Percentiles rank a stretch among this genome's conserved stretches.
phyloP scores from a whole-genome alignment of 2,888 invertebrate genomes.

The Anagyrus pseudococci region DNA sequence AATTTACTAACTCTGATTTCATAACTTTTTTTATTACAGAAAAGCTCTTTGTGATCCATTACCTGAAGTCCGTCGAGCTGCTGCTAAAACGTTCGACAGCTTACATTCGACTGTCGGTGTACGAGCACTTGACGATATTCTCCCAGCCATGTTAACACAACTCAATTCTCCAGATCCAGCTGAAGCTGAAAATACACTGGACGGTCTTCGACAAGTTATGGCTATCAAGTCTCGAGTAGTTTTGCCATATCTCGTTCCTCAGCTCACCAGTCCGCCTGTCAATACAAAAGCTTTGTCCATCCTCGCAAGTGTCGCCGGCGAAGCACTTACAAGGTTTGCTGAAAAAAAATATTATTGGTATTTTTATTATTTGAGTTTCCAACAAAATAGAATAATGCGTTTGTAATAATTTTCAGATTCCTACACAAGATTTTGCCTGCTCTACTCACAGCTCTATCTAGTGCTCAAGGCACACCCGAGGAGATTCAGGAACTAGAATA shows the following conservation, averaged over 20 bases:
- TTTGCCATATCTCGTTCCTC: constrained; percentile 94
- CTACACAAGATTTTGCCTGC: constrained; percentile 92
- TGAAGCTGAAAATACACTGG: constrained; percentile 88
- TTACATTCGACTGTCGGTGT: constrained; percentile 93
- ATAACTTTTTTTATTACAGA: constrained; percentile 55
- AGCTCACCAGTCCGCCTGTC: constrained; percentile 86
- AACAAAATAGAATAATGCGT: neutral
- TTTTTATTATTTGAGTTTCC: too few species aligned
- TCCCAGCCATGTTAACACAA: constrained; percentile 87
- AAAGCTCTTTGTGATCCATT: constrained; percentile 93
- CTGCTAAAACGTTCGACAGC: constrained; percentile 96
- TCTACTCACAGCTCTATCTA: constrained; percentile 77
- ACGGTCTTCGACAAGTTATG: constrained; percentile 97
- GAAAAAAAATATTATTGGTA: too few species aligned
- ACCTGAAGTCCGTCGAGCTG: constrained; percentile 91
- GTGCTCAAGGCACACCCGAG: constrained; percentile 71
- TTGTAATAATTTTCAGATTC: too few species aligned
- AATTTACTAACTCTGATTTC: neutral
- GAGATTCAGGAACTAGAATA: constrained; percentile 84
- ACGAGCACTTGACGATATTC: constrained; percentile 94
- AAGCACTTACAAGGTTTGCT: constrained; percentile 79
- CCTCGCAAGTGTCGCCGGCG: constrained; percentile 92
- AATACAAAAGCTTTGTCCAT: constrained; percentile 94
- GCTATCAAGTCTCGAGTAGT: constrained; percentile 95
- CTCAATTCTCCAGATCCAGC: constrained; percentile 80